Base-by-base conservation (phyloP, 2,888 invertebrate species). In the Mesoligia furuncula region DNA sequence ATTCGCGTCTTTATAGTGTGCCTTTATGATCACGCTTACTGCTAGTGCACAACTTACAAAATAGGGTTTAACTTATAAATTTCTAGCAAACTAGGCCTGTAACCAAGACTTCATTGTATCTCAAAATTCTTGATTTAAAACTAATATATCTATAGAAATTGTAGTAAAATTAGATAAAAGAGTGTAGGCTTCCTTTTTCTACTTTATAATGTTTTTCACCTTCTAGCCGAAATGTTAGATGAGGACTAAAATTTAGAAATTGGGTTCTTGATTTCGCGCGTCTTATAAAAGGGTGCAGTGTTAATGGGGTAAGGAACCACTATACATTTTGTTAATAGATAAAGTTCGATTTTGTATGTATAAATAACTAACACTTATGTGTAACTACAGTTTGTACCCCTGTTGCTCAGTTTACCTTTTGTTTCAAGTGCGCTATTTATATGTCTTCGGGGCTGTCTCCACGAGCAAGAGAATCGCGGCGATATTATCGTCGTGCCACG, bases 71-170 rank as follows among this genome's bases (percentile, higher is more conserved):
- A 51, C 24, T 48, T 36, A 36, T 65, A 73, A 0, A 27, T 57
- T 66, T 66, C 36, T 77, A 84, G 62, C 73, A 27, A 61, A 64
- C 15, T 74, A 80, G 36, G 39, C 48, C 61, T 57, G 62, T 31
- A 67, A 84, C 54, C 72, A 70, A 84, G 74, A 85, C 73, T 84
- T 77, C 36, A 61, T 64, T 67, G 68, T 81, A 84, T 86, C 79
- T 84, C 86, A 75, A 81, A 81, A 78, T 75, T 84, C 39, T 71
- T 79, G 42, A 72, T n/a, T 59, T 51, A 59, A 68, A 66, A 66
- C 39, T 69, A 59, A 65, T 65, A 45, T 68, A 42, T 15, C 51
- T 74, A 27, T 72, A 77, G 36, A 57, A 67, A 59, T 62, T 48
- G 45, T 85, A 73, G 67, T 67, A 66, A 67, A 66, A 36, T 36